Evolutionary conservation across 1,140 invertebrate genomes (phyloP), one percentile per base, ranked within the genome.

Genomic region (Heliconius melpomene): DNA sequence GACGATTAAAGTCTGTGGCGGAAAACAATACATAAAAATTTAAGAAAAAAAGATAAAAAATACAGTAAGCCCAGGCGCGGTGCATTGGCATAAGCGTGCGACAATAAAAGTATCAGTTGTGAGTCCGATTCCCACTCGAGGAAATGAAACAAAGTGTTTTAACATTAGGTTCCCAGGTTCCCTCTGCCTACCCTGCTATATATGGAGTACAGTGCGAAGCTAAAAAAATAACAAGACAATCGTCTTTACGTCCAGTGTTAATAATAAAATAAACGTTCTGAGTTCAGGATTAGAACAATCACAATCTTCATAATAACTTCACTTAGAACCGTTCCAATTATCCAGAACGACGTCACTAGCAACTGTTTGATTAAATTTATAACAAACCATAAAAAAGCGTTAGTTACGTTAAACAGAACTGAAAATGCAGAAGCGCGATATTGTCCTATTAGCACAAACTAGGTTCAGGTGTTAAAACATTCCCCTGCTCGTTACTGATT

Each of bases 381-480:
- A n/a, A 57, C 54, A 57, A 57, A 23, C n/a, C 23, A 54, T 54
- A 54, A 54, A 57, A 57, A 57, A 57, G n/a, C 9, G 50, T 57
- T 36, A 36, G 29, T 72, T 72, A 72, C 16, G 23, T 57, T n/a
- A 8, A 57, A 72, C 13, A 52, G 50, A 52, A 52, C 50, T 52
- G 50, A 52, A 52, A 52, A 52, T 72, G 40, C 76, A 77, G 23
- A 60, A 75, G 36, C 74, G 72, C 80, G 75, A 77, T 81, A 81
- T 79, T 57, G 77, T 79, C 46, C 79, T 77, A 81, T 81, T 81
- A 77, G 74, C 46, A 74, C 74, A 76, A 73, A 79, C 77, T 76
- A 75, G 79, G 26, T 78, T 57, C 54, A 57, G 54, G 54, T 57
- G 54, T 57, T 52, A 6, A 52, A 52, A 52, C 50, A 20, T 52